phyloP scores from a whole-genome alignment of 2,888 invertebrate genomes.

The Acrobasis repandana region DNA sequence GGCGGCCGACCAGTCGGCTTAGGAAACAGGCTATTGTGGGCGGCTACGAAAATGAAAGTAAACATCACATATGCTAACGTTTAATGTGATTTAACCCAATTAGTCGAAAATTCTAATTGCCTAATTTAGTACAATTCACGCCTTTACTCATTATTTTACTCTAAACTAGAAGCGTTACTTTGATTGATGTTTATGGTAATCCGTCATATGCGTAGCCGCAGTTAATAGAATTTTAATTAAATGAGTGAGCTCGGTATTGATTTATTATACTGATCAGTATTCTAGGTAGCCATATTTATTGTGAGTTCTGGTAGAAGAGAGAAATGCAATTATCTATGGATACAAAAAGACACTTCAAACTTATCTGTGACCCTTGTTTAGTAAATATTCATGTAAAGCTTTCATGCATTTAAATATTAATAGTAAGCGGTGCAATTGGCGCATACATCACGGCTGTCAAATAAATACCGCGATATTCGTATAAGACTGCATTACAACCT shows the following conservation, averaged over 20 bases:
- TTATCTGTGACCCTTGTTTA: conserved; percentile 8
- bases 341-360: conserved; percentile 1
- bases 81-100: background rate
- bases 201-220: background rate
- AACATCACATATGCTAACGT: conserved; percentile 16
- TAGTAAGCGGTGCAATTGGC: conserved; percentile 11
- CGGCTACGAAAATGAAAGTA: conserved; percentile 29
- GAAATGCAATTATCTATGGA: conserved; percentile 1
- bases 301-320: background rate
- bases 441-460: conserved; percentile 16
- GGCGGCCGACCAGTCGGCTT: conserved; percentile 7
- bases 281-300: conserved; percentile 5
- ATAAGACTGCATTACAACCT: background rate
- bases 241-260: background rate
- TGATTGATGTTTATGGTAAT: background rate
- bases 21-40: conserved; percentile 24
- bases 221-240: background rate
- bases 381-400: conserved; percentile 13
- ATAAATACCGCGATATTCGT: conserved; percentile 1
- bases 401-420: conserved; percentile 15
- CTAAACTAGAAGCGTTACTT: background rate
- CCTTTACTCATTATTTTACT: background rate
- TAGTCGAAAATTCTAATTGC: conserved; percentile 3
- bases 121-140: background rate
- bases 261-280: conserved; percentile 4